Conservation (phyloP, 2,888 invertebrate genomes). For the Seira ritae region DNA sequence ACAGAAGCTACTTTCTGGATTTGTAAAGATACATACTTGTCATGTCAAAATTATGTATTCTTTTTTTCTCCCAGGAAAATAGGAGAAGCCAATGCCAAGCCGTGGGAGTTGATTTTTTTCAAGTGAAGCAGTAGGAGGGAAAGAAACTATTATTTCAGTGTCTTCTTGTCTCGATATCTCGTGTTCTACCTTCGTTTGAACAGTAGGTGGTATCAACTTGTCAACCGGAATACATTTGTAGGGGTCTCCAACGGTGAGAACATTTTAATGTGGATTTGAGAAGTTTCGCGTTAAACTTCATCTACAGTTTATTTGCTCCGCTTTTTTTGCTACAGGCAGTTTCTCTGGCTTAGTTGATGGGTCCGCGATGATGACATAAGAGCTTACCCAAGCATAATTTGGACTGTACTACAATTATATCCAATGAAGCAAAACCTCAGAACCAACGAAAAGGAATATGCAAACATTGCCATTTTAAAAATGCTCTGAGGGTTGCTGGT, state of each 20-base stretch:
- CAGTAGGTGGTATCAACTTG: constrained; percentile 45
- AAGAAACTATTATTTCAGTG: constrained; percentile 15
- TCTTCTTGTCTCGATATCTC: constrained; percentile 13
- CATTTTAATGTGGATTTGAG: constrained; percentile 4
- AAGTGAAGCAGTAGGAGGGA: not conserved
- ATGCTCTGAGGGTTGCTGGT: too few species aligned
- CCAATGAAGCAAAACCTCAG: too few species aligned
- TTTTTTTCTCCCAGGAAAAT: not conserved
- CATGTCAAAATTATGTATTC: constrained; percentile 34
- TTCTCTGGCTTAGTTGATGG: too few species aligned
- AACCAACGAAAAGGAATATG: too few species aligned
- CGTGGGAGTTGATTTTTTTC: constrained; percentile 47
- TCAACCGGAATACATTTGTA: constrained; percentile 15
- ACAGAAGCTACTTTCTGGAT: constrained; percentile 52
- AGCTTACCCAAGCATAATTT: too few species aligned
- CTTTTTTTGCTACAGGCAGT: too few species aligned
- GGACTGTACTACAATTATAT: too few species aligned
- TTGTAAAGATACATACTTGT: constrained; percentile 39
- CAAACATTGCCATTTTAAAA: too few species aligned
- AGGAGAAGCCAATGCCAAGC: not conserved
- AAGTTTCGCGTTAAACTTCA: too few species aligned
- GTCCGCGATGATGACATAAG: too few species aligned
- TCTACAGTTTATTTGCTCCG: too few species aligned
- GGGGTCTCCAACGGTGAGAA: constrained; percentile 36
- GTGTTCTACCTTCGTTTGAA: constrained; percentile 43